Conservation (phyloP, 2,888 invertebrate genomes). For the Drosophila tripunctata region DNA sequence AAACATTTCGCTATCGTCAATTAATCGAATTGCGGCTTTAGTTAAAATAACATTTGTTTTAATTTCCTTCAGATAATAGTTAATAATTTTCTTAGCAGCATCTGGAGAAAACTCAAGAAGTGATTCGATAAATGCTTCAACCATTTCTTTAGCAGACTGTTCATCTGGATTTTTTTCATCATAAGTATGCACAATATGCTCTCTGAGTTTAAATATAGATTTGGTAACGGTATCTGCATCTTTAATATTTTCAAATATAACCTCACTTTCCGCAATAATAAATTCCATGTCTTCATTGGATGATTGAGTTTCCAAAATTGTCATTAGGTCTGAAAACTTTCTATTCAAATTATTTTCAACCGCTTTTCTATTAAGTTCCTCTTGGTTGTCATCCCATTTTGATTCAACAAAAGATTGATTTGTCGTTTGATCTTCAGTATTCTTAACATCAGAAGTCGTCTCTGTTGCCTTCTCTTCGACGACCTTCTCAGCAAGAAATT, state of each 20-base stretch:
- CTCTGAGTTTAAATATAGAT: conserved; percentile 74
- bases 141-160: conserved; percentile 17
- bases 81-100: conserved; percentile 37
- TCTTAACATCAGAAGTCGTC: too few relatives aligned
- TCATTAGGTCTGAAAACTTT: conserved; percentile 17
- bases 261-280: conserved; percentile 31
- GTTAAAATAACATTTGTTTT: conserved; percentile 49
- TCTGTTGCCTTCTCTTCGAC: too few relatives aligned
- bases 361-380: not conserved
- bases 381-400: not conserved
- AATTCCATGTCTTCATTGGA: conserved; percentile 13
- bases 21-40: conserved; percentile 42
- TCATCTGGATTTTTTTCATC: conserved; percentile 60
- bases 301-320: not conserved
- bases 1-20: conserved; percentile 51
- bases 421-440: too few relatives aligned
- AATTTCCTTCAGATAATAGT: conserved; percentile 47
- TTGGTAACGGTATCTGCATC: conserved; percentile 55
- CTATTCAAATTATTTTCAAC: conserved; percentile 17
- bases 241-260: conserved; percentile 40
- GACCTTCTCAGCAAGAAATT: too few relatives aligned
- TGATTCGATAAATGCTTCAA: conserved; percentile 55
- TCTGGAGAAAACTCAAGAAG: conserved; percentile 45
- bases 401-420: too few relatives aligned
- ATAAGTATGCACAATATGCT: conserved; percentile 81